A percentile compares a stretch with the other conserved stretches of the same genome.
These are phyloP conservation scores for Heliothis virescens DNA, from an alignment of 1,140 invertebrate species.

Conservation along the genomic window DNA sequence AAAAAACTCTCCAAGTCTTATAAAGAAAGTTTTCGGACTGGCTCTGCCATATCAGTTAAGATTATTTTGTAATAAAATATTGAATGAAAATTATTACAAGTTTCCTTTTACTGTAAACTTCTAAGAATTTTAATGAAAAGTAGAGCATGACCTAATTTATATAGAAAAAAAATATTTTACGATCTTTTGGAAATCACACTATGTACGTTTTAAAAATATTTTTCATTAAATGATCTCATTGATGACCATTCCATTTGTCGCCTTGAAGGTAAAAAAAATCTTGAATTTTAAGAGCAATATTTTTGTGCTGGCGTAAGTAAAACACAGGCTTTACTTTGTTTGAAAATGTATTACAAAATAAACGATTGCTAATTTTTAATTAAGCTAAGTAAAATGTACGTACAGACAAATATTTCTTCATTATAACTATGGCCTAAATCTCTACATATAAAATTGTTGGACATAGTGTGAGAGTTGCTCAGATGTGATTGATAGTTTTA, in stretches of 20 bases:
- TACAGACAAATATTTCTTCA: slow-evolving; percentile 15
- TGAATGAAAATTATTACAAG: not conserved
- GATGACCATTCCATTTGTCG: slow-evolving; percentile 43
- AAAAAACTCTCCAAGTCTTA: slow-evolving; percentile 14
- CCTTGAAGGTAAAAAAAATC: slow-evolving; percentile 28
- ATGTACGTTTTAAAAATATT: slow-evolving; percentile 28
- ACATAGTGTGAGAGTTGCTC: slow-evolving; percentile 53
- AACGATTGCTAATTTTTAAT: slow-evolving; percentile 34
- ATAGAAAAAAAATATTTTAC: slow-evolving; percentile 15
- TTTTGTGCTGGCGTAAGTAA: not conserved
- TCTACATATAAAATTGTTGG: not conserved
- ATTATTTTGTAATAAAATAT: slow-evolving; percentile 36
- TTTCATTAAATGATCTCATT: slow-evolving; percentile 55
- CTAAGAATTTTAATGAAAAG: slow-evolving; percentile 31
- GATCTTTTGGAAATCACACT: slow-evolving; percentile 40
- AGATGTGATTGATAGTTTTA: slow-evolving; percentile 68
- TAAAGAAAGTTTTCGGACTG: slow-evolving; percentile 25
- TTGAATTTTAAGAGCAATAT: not conserved
- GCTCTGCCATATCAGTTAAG: slow-evolving; percentile 38
- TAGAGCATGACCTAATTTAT: slow-evolving; percentile 23
- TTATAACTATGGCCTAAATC: slow-evolving; percentile 40
- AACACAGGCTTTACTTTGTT: not conserved
- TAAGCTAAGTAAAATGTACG: not conserved
- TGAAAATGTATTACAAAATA: slow-evolving; percentile 25
- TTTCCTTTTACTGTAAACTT: slow-evolving; percentile 21